Evolutionary conservation across 2,113 vertebrate species (phyloP), one percentile per base, ranked within the genome.

Genomic region (Myotis lucifugus): DNA sequence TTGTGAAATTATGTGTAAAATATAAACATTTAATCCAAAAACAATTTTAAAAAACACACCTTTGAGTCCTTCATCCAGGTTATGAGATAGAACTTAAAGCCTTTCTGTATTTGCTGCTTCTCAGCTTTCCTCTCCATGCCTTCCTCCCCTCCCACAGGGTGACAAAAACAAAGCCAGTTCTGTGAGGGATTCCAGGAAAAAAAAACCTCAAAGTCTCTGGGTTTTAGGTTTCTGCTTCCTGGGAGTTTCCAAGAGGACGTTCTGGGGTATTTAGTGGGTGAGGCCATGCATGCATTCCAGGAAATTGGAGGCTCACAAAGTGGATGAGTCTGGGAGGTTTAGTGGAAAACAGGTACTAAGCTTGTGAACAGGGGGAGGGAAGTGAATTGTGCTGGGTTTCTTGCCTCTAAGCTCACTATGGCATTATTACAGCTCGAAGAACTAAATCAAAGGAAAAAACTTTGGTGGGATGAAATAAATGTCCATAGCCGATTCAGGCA

Each of bases 221-320:
- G 14, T 74, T 25, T 67, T 46, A 40, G 12, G 29, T 6, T 12
- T 83, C 12, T 70, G 19, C 27, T 50, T 93, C 64, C 29, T 73
- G 34, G n/a, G 21, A 64, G 40, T 89, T 97, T 86, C 69, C 14
- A 92, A 67, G 42, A 82, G 21, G 19, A 25, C 25, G 8, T 93
- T 81, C 88, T 72, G 40, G 29, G 9, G 6, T 70, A 15, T 50
- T 82, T 61, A 74, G 34, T 48, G n/a, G 37, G 29, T 59, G 54
- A 91, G 77, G 25, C 25, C 32, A n/a, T 46, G 37, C 52, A 6
- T 76, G 29, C 54, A 10, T 59, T 87, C 46, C 92, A 34, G 19
- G 70, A 87, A 79, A 59, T 70, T 52, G 74, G 67, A 90, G 7
- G 21, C 50, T 87, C 29, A 56, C n/a, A 56, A 42, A 59, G 64